phyloP scores from a whole-genome alignment of 64 coral and sea anemone genomes.

The Hydrozoanthus tunicans region DNA sequence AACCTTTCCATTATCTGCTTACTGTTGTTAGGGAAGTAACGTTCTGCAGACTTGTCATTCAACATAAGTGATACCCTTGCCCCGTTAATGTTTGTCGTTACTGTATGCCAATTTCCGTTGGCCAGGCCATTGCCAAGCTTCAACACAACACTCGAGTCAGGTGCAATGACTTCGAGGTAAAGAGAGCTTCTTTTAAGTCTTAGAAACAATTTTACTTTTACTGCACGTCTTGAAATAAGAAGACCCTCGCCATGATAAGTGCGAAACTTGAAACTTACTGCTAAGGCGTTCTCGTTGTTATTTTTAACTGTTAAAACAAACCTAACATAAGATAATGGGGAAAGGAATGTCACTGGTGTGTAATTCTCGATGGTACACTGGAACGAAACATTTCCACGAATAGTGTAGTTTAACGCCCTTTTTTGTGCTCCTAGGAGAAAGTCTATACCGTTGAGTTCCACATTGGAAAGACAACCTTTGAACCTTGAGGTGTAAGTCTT shows the following conservation, averaged over 20 bases:
- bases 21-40: background rate
- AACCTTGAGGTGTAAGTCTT: background rate
- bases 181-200: constrained; percentile 2
- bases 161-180: background rate
- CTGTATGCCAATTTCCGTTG: constrained; percentile 39
- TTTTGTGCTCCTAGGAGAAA: constrained; percentile 17
- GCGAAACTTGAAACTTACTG: constrained; percentile 33
- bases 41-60: constrained; percentile 7
- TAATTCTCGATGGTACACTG: background rate
- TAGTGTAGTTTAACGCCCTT: background rate
- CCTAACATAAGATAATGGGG: constrained; percentile 11
- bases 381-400: constrained; percentile 19
- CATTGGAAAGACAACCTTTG: constrained; percentile 32
- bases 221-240: constrained; percentile 15
- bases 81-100: background rate
- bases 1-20: background rate
- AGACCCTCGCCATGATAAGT: constrained; percentile 28
- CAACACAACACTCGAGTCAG: constrained; percentile 2
- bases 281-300: background rate
- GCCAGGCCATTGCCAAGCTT: constrained; percentile 7
- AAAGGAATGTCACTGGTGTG: constrained; percentile 40
- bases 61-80: background rate
- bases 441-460: background rate
- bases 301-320: background rate
- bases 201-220: constrained; percentile 34